Conservation (phyloP, 2,113 vertebrate species). For the Pachycephala philippinensis region DNA sequence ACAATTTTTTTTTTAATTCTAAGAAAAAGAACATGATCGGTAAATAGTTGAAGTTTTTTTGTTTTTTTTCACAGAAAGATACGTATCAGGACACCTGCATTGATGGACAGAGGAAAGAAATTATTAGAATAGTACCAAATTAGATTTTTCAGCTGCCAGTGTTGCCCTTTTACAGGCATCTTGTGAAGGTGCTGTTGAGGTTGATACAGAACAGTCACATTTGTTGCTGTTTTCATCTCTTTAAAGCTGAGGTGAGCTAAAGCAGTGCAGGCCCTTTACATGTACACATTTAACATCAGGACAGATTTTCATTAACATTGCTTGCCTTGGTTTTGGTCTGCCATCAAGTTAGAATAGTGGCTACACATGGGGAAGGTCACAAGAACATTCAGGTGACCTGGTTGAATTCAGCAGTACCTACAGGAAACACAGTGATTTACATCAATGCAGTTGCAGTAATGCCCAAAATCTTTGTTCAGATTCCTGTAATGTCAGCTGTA, state of each 20-base stretch:
- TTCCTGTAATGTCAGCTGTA: neutral
- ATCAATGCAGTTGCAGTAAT: neutral
- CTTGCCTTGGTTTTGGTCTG: neutral
- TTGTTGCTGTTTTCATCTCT: neutral
- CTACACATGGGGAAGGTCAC: neutral
- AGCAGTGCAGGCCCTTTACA: neutral
- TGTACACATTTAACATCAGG: neutral
- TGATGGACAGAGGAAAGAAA: neutral
- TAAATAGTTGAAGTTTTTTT: neutral
- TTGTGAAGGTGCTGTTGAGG: neutral
- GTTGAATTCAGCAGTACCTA: neutral
- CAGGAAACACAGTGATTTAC: neutral
- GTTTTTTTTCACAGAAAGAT: neutral
- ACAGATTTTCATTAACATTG: neutral
- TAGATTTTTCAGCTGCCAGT: neutral
- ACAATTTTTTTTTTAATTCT: neutral
- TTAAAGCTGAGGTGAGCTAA: neutral
- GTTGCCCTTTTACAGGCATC: neutral
- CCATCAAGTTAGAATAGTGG: neutral
- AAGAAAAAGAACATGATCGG: neutral
- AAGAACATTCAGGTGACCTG: neutral
- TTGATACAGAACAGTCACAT: neutral
- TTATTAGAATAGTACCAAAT: neutral
- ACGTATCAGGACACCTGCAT: neutral
- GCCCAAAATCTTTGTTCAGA: neutral